Percentiles rank a stretch among this genome's conserved stretches.
Conservation (phyloP, 1,140 invertebrate species). For the Pentalonia nigronervosa region DNA sequence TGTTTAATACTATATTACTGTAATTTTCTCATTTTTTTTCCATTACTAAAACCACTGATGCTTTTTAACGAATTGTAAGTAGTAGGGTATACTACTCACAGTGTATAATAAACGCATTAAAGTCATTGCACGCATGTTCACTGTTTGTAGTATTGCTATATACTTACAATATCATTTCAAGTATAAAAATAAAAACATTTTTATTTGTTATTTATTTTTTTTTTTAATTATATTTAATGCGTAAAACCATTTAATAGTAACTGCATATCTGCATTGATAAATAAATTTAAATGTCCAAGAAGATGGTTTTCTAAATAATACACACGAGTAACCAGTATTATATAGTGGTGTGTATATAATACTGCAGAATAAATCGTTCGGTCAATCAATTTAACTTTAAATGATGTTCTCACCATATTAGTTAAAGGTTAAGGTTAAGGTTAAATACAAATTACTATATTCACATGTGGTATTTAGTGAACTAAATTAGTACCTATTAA, state of each 20-base stretch:
- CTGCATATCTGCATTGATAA: not conserved
- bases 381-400: not conserved
- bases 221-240: not conserved
- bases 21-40: not conserved
- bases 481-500: not conserved
- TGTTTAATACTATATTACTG: not conserved
- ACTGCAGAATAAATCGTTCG: not conserved
- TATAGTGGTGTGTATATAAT: not conserved
- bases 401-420: not conserved
- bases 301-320: not conserved
- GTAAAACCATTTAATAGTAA: not conserved
- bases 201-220: slow-evolving; percentile 1
- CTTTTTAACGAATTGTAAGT: not conserved
- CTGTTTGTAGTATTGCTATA: not conserved
- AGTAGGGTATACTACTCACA: no score
- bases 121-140: not conserved
- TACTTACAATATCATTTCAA: not conserved
- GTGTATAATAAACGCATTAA: not conserved
- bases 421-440: not conserved
- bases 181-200: not conserved
- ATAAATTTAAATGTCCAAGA: not conserved
- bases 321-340: not conserved
- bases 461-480: not conserved
- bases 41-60: not conserved
- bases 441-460: not conserved